Conservation (phyloP, 2,797 vertebrate genomes). For the Lates japonicus region DNA sequence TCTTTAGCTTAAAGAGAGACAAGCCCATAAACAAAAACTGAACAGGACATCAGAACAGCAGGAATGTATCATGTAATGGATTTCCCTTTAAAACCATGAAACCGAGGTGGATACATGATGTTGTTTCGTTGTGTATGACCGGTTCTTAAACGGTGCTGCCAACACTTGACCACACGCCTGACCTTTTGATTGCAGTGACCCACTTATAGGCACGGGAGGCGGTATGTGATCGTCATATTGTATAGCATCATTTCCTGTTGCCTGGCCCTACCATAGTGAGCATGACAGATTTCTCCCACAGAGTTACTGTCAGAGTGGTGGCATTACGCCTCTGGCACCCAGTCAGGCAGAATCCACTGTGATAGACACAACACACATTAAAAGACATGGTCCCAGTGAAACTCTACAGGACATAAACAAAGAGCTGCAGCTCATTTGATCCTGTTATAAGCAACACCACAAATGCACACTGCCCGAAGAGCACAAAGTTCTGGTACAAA, state of each 20-base stretch:
- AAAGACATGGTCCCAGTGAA: slow-evolving; percentile 15
- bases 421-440: slow-evolving; percentile 40
- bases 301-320: slow-evolving; percentile 48
- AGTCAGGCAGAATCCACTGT: slow-evolving; percentile 32
- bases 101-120: background rate
- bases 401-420: slow-evolving; percentile 36
- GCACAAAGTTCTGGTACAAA: background rate
- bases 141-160: slow-evolving; percentile 22
- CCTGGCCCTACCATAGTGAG: slow-evolving; percentile 22
- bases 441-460: slow-evolving; percentile 17
- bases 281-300: slow-evolving; percentile 54
- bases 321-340: slow-evolving; percentile 38
- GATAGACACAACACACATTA: slow-evolving; percentile 36
- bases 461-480: background rate
- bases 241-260: slow-evolving; percentile 57
- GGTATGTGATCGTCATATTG: slow-evolving; percentile 47
- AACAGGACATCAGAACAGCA: background rate
- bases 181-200: slow-evolving; percentile 37
- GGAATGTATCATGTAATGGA: background rate
- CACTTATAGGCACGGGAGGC: slow-evolving; percentile 10
- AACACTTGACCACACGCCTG: slow-evolving; percentile 43
- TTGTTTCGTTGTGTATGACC: slow-evolving; percentile 8
- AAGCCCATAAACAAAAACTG: slow-evolving; percentile 6
- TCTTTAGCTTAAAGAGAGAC: background rate
- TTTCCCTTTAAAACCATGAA: background rate